Evolutionary conservation across 2,888 invertebrate species (phyloP).

Genomic region (Gisinianus flammeolus): DNA sequence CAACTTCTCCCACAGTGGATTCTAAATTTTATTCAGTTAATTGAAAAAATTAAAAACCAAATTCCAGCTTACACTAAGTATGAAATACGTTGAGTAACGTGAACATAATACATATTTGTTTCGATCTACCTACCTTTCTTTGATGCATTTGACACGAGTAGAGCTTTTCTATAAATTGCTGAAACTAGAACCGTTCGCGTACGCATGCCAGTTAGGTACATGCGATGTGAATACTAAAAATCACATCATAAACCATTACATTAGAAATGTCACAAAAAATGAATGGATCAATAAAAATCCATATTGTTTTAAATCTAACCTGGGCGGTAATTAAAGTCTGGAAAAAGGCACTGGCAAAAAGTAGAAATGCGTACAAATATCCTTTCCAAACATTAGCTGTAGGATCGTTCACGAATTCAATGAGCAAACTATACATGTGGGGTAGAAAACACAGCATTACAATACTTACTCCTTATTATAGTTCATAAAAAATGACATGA

Average conservation of each 20-base stretch:
- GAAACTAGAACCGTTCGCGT: slow-evolving; percentile 88
- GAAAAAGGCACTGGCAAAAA: slow-evolving; percentile 77
- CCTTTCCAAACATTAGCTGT: slow-evolving; percentile 79
- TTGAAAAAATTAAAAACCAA: background rate
- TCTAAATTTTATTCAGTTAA: slow-evolving; percentile 14
- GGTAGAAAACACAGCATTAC: no score
- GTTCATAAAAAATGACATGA: no score
- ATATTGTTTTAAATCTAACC: no score
- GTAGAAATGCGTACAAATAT: slow-evolving; percentile 76
- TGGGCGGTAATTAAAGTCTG: no score
- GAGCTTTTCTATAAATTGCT: slow-evolving; percentile 82
- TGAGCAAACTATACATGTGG: slow-evolving; percentile 67
- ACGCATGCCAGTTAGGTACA: slow-evolving; percentile 88
- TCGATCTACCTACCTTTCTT: slow-evolving; percentile 45
- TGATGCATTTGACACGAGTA: slow-evolving; percentile 41
- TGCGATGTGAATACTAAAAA: slow-evolving; percentile 89
- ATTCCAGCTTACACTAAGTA: no score
- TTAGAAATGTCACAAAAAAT: no score
- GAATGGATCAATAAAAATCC: no score
- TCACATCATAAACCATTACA: no score
- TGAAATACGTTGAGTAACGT: no score
- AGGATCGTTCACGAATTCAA: slow-evolving; percentile 71
- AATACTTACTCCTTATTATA: background rate
- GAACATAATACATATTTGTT: no score
- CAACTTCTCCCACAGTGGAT: slow-evolving; percentile 86